These are phyloP conservation scores for Strix uralensis DNA, from an alignment of 2,113 vertebrate genomes.

Conservation along the genomic window DNA sequence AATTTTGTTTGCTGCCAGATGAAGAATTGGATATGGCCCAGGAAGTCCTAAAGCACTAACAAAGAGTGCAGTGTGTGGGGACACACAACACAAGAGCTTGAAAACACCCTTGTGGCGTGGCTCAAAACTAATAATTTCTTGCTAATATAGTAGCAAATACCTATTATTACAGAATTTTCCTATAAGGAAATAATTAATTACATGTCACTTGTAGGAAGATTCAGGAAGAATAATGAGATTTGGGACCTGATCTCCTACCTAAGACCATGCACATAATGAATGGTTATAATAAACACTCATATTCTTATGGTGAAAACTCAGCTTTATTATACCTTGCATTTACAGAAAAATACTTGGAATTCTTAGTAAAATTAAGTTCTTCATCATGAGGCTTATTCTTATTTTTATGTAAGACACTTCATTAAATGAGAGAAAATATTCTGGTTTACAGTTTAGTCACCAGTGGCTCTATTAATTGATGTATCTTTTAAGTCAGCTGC, in stretches of 20 bases:
- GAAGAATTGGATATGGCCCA: neutral
- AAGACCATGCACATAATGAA: neutral
- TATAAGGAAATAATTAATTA: neutral
- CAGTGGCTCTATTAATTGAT: constrained; percentile 8
- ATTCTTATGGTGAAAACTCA: neutral
- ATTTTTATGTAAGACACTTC: neutral
- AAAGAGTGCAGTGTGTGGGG: neutral
- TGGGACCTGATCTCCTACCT: neutral
- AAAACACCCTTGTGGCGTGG: neutral
- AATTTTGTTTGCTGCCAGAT: neutral
- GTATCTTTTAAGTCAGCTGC: neutral
- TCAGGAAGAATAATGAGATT: neutral
- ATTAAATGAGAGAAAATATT: constrained; percentile 5
- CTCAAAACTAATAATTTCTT: neutral
- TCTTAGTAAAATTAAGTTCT: neutral
- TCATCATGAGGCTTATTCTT: neutral
- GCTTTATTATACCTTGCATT: neutral
- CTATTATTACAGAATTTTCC: neutral
- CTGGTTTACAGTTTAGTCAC: neutral
- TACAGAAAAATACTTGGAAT: neutral
- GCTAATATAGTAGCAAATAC: neutral
- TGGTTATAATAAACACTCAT: neutral
- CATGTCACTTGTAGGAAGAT: neutral
- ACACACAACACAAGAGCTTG: neutral
- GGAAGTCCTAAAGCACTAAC: neutral